These are phyloP conservation scores for Acanthornis magna DNA, from an alignment of 2,797 vertebrate genomes.

Conservation along the genomic window DNA sequence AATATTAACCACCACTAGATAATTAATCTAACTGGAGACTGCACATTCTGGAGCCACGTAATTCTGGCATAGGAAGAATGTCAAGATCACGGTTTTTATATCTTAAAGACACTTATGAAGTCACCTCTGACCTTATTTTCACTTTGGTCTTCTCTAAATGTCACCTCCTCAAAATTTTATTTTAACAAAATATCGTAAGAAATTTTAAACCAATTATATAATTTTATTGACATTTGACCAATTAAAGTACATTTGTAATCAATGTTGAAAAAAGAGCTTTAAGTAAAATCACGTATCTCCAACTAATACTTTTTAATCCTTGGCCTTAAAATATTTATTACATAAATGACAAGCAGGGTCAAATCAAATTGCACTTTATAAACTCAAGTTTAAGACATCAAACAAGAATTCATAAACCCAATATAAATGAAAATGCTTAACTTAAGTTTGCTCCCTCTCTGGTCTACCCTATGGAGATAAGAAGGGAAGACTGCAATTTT, in stretches of 20 bases:
- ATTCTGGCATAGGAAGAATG: not conserved
- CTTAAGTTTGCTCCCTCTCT: not conserved
- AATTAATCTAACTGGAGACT: not conserved
- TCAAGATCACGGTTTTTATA: not conserved
- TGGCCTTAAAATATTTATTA: not conserved
- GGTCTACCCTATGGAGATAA: not conserved
- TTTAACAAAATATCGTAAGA: not conserved
- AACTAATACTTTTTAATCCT: not conserved
- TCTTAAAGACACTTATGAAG: not conserved
- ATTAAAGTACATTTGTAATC: not conserved
- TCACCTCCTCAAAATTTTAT: not conserved
- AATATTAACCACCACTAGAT: not conserved
- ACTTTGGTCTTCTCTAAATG: not conserved
- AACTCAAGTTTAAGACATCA: not conserved
- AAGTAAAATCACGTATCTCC: not conserved
- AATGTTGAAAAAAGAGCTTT: not conserved
- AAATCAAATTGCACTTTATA: not conserved
- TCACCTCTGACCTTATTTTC: not conserved
- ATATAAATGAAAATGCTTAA: conserved; percentile 6
- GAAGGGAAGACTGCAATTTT: conserved; percentile 19
- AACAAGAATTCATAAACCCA: not conserved
- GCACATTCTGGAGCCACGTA: not conserved
- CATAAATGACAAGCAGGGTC: not conserved
- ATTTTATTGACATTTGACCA: not conserved
- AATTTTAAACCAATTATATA: not conserved